A percentile compares a stretch with the other conserved stretches of the same genome.
phyloP scores from a whole-genome alignment of 1,140 invertebrate genomes.

The Diorhabda sublineata region DNA sequence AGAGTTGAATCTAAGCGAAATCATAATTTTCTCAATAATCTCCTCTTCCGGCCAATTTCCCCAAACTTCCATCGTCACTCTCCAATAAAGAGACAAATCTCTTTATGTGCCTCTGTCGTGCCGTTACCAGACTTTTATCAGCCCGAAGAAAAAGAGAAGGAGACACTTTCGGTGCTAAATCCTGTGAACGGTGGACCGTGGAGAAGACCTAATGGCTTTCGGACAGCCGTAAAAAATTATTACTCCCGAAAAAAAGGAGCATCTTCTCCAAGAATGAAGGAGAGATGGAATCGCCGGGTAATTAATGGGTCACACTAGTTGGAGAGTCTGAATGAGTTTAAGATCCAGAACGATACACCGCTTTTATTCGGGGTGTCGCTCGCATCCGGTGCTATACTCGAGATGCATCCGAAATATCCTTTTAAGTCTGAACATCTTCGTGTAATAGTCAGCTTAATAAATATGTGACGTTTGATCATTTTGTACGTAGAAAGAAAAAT shows the following conservation, averaged over 20 bases:
- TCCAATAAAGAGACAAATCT: slow-evolving; percentile 2
- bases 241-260: background rate
- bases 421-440: background rate
- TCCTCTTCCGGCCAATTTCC: slow-evolving; percentile 1
- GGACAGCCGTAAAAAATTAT: slow-evolving; percentile 16
- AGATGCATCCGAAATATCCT: background rate
- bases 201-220: slow-evolving; percentile 2
- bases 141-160: background rate
- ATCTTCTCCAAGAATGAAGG: background rate
- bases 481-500: too few species aligned
- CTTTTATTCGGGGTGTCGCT: slow-evolving; percentile 1
- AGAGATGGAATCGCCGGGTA: background rate
- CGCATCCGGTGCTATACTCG: background rate
- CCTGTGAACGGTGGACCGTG: background rate
- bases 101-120: background rate
- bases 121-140: background rate
- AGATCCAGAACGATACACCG: background rate
- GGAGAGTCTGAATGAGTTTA: slow-evolving; percentile 1
- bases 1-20: slow-evolving; percentile 26
- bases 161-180: background rate
- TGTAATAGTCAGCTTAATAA: too few species aligned
- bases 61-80: slow-evolving; percentile 1
- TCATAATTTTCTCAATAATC: background rate
- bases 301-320: background rate
- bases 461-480: too few species aligned